Percentiles rank a stretch among this genome's conserved stretches.
Conservation (phyloP, 2,113 vertebrate species). For the Stomatorhinus ivindoensis region DNA sequence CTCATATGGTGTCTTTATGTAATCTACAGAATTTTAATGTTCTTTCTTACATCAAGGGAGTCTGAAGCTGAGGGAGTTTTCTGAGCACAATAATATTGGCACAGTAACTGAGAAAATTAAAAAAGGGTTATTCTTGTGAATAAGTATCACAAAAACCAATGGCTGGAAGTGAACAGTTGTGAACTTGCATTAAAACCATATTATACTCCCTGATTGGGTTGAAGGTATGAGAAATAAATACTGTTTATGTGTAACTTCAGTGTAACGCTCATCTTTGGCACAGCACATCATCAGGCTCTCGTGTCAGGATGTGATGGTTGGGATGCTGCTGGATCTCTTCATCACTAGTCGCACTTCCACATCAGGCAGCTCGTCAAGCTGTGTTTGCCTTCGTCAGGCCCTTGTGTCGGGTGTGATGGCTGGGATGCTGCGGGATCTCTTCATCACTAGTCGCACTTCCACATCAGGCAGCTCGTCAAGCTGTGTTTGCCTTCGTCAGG, state of each 20-base stretch:
- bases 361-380: constrained; percentile 73
- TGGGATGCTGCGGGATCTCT: constrained; percentile 85
- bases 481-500: constrained; percentile 72
- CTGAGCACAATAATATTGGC: not conserved
- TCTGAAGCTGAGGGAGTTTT: not conserved
- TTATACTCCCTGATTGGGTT: not conserved
- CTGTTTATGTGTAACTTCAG: not conserved
- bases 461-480: constrained; percentile 79
- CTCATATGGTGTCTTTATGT: not conserved
- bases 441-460: constrained; percentile 91
- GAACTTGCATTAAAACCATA: not conserved
- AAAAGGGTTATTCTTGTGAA: not conserved
- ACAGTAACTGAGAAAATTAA: not conserved
- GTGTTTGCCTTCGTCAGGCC: constrained; percentile 74
- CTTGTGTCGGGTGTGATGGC: constrained; percentile 75
- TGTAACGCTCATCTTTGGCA: not conserved
- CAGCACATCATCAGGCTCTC: not conserved
- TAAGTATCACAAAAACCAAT: not conserved
- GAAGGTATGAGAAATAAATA: not conserved
- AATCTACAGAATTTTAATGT: not conserved
- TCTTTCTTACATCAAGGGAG: not conserved
- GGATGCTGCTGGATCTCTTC: constrained; percentile 87
- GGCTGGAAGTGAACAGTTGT: not conserved
- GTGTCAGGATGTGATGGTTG: constrained; percentile 70
- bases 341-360: constrained; percentile 92